Evolutionary conservation across 2,113 vertebrate species (phyloP).

Genomic region (Mobula birostris): DNA sequence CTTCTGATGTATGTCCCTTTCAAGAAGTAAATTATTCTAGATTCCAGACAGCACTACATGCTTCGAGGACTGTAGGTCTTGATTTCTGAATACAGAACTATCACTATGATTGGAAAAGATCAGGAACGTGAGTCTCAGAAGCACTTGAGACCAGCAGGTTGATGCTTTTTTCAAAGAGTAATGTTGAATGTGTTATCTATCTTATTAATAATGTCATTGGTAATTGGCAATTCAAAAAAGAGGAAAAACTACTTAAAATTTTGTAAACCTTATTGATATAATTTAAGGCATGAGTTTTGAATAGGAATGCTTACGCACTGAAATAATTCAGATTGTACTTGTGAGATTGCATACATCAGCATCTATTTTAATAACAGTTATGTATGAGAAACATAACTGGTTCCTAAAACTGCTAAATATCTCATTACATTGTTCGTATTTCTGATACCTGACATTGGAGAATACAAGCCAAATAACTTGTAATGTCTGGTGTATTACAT

Average conservation of each 20-base stretch:
- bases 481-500: too few species aligned
- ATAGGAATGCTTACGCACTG: background rate
- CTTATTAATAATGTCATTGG: too few species aligned
- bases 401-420: too few species aligned
- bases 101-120: background rate
- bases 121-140: background rate
- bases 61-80: too few species aligned
- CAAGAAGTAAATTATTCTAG: background rate
- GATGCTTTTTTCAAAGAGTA: background rate
- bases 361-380: too few species aligned
- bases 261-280: background rate
- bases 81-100: background rate
- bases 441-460: background rate
- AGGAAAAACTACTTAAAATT: too few species aligned
- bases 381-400: too few species aligned
- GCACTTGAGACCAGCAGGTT: background rate
- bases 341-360: background rate
- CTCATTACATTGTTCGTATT: background rate
- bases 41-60: background rate
- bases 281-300: background rate
- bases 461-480: background rate
- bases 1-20: background rate
- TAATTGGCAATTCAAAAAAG: too few species aligned
- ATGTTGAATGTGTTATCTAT: background rate
- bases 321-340: background rate